Evolutionary conservation across 2,797 vertebrate species (phyloP).

Genomic region (Microchirus variegatus): DNA sequence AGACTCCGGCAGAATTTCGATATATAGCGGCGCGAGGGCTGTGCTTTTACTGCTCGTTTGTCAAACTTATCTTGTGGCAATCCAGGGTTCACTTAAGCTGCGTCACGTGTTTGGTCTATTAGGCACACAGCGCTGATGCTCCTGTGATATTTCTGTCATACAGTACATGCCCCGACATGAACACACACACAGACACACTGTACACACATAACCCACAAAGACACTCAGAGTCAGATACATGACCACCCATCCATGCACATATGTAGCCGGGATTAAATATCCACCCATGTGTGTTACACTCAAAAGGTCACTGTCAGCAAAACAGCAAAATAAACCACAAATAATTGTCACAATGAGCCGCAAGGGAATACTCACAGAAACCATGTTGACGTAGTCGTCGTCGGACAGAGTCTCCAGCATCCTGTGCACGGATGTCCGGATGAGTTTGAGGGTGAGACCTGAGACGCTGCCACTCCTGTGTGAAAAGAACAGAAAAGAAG

Average conservation of each 20-base stretch:
- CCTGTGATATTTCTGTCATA: slow-evolving; percentile 8
- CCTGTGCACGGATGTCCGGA: slow-evolving; percentile 89
- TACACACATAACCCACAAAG: background rate
- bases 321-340: slow-evolving; percentile 12
- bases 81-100: slow-evolving; percentile 28
- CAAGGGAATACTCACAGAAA: slow-evolving; percentile 88
- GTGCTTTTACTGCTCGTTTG: slow-evolving; percentile 21
- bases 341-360: slow-evolving; percentile 9
- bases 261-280: slow-evolving; percentile 28
- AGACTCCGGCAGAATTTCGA: slow-evolving; percentile 21
- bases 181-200: background rate
- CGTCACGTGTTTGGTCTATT: slow-evolving; percentile 28
- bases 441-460: slow-evolving; percentile 92
- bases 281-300: slow-evolving; percentile 29
- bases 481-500: background rate
- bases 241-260: slow-evolving; percentile 21
- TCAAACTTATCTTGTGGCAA: slow-evolving; percentile 45
- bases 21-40: slow-evolving; percentile 15
- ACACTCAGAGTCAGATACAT: slow-evolving; percentile 28
- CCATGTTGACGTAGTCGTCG: slow-evolving; percentile 96
- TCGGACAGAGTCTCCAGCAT: slow-evolving; percentile 98
- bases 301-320: slow-evolving; percentile 41
- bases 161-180: slow-evolving; percentile 8
- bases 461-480: slow-evolving; percentile 95
- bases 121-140: slow-evolving; percentile 17